Evolutionary conservation across 2,113 vertebrate species (phyloP), one percentile per base, ranked within the genome.

Genomic region (Abramis brama): DNA sequence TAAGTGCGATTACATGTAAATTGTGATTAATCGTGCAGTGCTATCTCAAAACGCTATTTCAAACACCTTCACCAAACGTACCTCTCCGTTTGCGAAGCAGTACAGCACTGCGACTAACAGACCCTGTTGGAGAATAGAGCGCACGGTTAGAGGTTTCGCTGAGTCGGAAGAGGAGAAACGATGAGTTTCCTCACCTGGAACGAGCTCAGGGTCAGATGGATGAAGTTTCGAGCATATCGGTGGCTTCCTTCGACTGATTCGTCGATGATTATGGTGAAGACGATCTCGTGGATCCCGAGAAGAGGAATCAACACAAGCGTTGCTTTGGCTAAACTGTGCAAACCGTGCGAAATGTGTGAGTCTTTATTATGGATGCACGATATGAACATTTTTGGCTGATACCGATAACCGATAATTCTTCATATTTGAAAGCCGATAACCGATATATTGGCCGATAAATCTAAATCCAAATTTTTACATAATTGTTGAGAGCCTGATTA

Each of bases 21-120:
- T 10, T 43, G 43, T 9, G 43, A 43, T 9, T 43, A 43, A 43
- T 43, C 1, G 7, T 43, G 39, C 39, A 43, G 39, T 7, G 39
- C 39, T 8, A 2, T 8, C 55, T 57, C 55, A 21, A 27, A 27
- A 27, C 27, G 27, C 27, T 27, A 27, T 27, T 21, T 21, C 0
- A 9, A 57, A 23, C 2, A 0, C 7, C n/a, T n/a, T 8, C 5
- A 11, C 6, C 79, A 66, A 30, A 81, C 90, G 70, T 96, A 99
- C 98, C 97, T 99, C 98, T 94, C 96, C 97, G 23, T 98, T 99
- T 55, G 95, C 96, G 84, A 99, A 99, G 88, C 98, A 98, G 85
- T 99, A 99, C 85, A 97, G 93, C 88, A 97, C 93, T 79, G 97
- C 97, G 78, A 99, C 97, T 30, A 99, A 76, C 78, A 99, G 96